These are phyloP conservation scores for Melospiza melodia DNA, from an alignment of 2,113 vertebrate species.

Conservation along the genomic window DNA sequence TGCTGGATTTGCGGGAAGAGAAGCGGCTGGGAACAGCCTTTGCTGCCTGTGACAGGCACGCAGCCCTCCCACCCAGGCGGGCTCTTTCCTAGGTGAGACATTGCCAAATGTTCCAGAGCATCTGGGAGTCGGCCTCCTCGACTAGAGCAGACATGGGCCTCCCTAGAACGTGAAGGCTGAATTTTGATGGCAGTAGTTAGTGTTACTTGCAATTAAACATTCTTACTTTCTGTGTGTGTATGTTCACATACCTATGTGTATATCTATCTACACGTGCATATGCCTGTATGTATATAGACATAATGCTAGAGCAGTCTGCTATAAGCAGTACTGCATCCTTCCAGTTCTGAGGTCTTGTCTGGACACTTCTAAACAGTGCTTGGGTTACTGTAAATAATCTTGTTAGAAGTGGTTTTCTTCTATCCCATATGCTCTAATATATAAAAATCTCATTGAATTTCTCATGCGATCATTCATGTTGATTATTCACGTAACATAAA, in stretches of 20 bases:
- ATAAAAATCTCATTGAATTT: background rate
- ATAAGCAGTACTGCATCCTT: background rate
- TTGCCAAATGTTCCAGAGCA: background rate
- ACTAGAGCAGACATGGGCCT: background rate
- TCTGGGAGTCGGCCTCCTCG: background rate
- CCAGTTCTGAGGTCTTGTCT: background rate
- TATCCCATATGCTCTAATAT: background rate
- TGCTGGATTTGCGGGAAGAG: background rate
- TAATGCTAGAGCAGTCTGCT: background rate
- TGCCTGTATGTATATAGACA: background rate
- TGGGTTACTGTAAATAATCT: background rate
- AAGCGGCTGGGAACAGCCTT: rapidly evolving
- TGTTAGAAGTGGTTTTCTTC: background rate
- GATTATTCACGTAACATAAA: background rate
- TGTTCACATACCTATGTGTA: rapidly evolving
- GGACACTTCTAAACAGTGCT: background rate
- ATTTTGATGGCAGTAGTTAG: background rate
- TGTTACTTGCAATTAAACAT: background rate
- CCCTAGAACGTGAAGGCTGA: background rate
- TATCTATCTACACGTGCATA: rapidly evolving
- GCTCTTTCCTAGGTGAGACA: background rate
- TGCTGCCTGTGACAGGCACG: rapidly evolving
- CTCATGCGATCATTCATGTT: background rate
- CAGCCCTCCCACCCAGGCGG: background rate
- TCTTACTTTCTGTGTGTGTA: background rate